phyloP scores from a whole-genome alignment of 2,797 vertebrate genomes.

The Uromys caudimaculatus region DNA sequence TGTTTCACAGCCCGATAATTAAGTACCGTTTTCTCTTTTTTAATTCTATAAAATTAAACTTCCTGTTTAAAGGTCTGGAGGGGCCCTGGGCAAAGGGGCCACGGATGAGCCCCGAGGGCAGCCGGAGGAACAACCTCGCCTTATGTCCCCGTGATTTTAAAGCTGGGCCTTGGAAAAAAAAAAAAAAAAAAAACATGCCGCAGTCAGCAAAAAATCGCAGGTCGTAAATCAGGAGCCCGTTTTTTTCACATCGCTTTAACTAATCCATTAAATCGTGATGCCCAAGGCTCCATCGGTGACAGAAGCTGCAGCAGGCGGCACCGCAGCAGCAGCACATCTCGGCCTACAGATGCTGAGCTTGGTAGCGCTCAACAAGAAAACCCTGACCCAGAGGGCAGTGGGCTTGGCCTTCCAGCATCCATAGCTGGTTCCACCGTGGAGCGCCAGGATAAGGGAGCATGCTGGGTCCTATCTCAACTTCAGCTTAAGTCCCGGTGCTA shows the following conservation, averaged over 20 bases:
- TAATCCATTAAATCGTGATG: conserved; percentile 93
- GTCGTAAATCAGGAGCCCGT: conserved; percentile 91
- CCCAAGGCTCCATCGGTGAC: conserved; percentile 88
- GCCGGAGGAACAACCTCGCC: conserved; percentile 87
- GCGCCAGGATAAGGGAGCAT: neutral
- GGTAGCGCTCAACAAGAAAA: conserved; percentile 52
- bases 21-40: conserved; percentile 91
- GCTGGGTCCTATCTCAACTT: accelerated
- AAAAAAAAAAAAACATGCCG: conserved; percentile 82
- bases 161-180: conserved; percentile 79
- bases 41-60: conserved; percentile 92
- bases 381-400: neutral
- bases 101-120: conserved; percentile 87
- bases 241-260: conserved; percentile 89
- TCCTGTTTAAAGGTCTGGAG: conserved; percentile 91
- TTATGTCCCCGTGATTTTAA: conserved; percentile 88
- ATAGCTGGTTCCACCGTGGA: accelerated
- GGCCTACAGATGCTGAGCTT: conserved; percentile 48
- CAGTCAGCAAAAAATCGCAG: conserved; percentile 88
- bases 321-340: conserved; percentile 47
- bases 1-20: conserved; percentile 92
- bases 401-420: neutral
- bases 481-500: neutral
- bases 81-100: conserved; percentile 86
- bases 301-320: conserved; percentile 81